Evolutionary conservation across 2,113 vertebrate genomes (phyloP).

Genomic region (Turnix velox): DNA sequence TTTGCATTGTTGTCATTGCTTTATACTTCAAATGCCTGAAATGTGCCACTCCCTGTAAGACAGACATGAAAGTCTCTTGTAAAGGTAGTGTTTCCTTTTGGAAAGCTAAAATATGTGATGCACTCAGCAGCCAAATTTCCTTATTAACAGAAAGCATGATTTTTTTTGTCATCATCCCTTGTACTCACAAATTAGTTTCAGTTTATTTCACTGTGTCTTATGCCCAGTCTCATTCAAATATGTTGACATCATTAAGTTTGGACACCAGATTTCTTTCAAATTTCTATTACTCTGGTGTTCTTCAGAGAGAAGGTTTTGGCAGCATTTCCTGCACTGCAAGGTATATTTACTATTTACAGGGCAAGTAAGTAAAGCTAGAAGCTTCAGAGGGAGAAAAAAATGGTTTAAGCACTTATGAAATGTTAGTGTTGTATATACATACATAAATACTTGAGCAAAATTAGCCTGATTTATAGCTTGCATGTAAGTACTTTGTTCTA

Average conservation of each 20-base stretch:
- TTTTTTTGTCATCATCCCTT: neutral
- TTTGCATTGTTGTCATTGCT: conserved; percentile 37
- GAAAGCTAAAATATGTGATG: conserved; percentile 33
- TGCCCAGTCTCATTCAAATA: neutral
- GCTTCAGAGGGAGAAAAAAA: neutral
- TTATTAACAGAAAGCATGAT: neutral
- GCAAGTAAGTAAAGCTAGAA: neutral
- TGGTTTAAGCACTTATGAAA: neutral
- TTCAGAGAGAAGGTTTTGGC: neutral
- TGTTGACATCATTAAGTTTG: neutral
- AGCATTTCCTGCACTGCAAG: neutral
- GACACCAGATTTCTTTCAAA: neutral
- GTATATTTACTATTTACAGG: neutral
- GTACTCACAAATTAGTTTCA: neutral
- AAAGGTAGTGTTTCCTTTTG: conserved; percentile 28
- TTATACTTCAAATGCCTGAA: conserved; percentile 48
- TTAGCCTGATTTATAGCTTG: neutral
- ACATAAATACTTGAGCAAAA: neutral
- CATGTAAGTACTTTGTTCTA: neutral
- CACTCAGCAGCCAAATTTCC: neutral
- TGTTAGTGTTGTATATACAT: neutral
- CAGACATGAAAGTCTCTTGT: neutral
- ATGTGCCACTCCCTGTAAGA: neutral
- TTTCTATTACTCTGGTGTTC: neutral
- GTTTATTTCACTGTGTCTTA: neutral